Evolutionary conservation across 2,113 vertebrate genomes (phyloP).

Genomic region (Chroicocephalus ridibundus): DNA sequence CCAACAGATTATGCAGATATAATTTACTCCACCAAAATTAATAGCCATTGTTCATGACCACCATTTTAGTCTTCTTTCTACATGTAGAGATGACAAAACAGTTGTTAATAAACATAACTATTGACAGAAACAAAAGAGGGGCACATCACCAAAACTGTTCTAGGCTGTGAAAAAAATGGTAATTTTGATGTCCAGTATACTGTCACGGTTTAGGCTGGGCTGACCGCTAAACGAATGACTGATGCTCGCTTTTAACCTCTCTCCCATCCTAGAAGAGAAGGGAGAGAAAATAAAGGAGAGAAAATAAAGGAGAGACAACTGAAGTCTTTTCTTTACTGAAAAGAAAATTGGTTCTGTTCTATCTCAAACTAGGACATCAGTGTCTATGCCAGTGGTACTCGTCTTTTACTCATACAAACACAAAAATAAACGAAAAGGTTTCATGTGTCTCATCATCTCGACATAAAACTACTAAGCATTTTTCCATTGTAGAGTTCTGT

Average conservation of each 20-base stretch:
- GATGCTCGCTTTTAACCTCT: not conserved
- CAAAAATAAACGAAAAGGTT: not conserved
- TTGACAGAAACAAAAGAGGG: not conserved
- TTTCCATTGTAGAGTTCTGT: not conserved
- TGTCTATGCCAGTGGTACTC: not conserved
- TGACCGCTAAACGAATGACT: not conserved
- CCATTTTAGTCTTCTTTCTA: not conserved
- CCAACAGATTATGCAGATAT: not conserved
- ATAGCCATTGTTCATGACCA: not conserved
- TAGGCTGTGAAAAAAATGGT: not conserved
- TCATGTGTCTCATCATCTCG: not conserved
- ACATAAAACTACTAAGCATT: not conserved
- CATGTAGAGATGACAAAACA: not conserved
- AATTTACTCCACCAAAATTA: not conserved
- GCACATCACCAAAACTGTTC: not conserved
- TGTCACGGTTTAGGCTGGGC: not conserved
- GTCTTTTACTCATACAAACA: not conserved
- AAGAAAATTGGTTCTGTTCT: not conserved
- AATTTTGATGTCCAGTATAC: not conserved
- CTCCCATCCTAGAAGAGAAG: not conserved
- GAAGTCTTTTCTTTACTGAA: not conserved
- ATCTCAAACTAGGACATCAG: not conserved
- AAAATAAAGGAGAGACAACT: not conserved
- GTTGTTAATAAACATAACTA: not conserved
- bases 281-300: not conserved